Evolutionary conservation across 1,140 invertebrate genomes (phyloP).

Genomic region (Diplogasteroides magnus): DNA sequence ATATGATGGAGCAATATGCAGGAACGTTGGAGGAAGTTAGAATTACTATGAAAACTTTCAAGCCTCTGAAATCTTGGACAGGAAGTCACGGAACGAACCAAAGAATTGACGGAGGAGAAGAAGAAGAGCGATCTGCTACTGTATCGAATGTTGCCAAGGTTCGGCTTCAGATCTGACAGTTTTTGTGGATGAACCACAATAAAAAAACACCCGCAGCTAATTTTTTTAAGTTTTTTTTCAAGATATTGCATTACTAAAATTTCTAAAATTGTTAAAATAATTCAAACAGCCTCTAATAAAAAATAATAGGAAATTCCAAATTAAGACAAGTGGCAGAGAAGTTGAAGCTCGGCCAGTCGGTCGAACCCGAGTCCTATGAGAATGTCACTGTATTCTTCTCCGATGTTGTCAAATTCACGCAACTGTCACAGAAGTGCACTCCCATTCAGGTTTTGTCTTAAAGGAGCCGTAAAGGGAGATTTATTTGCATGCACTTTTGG

Average conservation of each 20-base stretch:
- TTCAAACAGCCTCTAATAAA: too few relatives aligned
- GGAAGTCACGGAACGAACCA: slow-evolving; percentile 83
- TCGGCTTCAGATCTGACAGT: slow-evolving; percentile 88
- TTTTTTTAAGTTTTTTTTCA: too few relatives aligned
- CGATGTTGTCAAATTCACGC: slow-evolving; percentile 82
- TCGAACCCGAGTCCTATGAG: slow-evolving; percentile 52
- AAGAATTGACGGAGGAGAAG: slow-evolving; percentile 88
- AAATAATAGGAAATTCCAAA: too few relatives aligned
- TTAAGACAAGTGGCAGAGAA: slow-evolving; percentile 53
- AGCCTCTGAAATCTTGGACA: too few relatives aligned
- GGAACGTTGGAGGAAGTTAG: slow-evolving; percentile 24
- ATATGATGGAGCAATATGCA: slow-evolving; percentile 80
- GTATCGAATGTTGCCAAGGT: slow-evolving; percentile 82
- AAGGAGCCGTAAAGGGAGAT: too few relatives aligned
- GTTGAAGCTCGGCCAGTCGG: slow-evolving; percentile 50
- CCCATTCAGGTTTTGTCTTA: slow-evolving; percentile 84
- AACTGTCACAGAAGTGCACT: slow-evolving; percentile 75
- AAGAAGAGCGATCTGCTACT: slow-evolving; percentile 85
- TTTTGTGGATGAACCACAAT: too few relatives aligned
- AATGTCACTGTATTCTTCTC: slow-evolving; percentile 72
- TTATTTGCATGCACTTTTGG: too few relatives aligned
- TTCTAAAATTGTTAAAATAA: slow-evolving; percentile 72
- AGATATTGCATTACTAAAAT: too few relatives aligned
- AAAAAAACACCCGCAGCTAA: too few relatives aligned
- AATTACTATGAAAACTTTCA: too few relatives aligned